Evolutionary conservation across 2,113 vertebrate species (phyloP).

Genomic region (Stegostoma tigrinum): DNA sequence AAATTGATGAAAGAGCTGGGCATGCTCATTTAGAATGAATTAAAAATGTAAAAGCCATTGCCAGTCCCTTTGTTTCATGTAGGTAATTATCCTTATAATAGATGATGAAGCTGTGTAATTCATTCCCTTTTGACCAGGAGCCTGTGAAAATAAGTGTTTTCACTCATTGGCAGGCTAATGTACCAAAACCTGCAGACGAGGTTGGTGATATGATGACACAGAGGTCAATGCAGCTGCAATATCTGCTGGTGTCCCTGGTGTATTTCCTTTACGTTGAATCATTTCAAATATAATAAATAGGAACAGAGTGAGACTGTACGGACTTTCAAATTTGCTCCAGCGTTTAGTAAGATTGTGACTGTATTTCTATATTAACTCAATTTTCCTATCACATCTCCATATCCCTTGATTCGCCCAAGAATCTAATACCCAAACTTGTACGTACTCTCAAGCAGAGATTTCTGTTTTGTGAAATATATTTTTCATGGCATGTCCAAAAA

Average conservation of each 20-base stretch:
- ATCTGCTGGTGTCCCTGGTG: background rate
- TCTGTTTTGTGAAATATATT: background rate
- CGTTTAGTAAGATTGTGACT: background rate
- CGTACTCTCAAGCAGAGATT: background rate
- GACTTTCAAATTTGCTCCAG: background rate
- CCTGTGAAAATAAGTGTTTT: background rate
- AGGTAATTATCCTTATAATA: constrained; percentile 11
- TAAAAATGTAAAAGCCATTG: background rate
- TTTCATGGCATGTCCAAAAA: background rate
- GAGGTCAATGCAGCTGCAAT: background rate
- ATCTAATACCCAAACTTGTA: background rate
- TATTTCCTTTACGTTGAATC: background rate
- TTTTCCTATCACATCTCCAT: background rate
- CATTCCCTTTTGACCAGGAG: background rate
- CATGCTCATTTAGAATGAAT: background rate
- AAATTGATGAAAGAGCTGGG: background rate
- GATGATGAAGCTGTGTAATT: background rate
- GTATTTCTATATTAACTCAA: background rate
- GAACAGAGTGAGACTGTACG: background rate
- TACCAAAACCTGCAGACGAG: background rate
- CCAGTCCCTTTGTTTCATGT: background rate
- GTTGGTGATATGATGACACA: background rate
- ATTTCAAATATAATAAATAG: background rate
- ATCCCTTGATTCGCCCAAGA: background rate
- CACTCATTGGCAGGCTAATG: background rate